Percentiles rank a stretch among this genome's conserved stretches.
Conservation (phyloP, 2,113 vertebrate species). For the Cyphomyrus discorhynchus region DNA sequence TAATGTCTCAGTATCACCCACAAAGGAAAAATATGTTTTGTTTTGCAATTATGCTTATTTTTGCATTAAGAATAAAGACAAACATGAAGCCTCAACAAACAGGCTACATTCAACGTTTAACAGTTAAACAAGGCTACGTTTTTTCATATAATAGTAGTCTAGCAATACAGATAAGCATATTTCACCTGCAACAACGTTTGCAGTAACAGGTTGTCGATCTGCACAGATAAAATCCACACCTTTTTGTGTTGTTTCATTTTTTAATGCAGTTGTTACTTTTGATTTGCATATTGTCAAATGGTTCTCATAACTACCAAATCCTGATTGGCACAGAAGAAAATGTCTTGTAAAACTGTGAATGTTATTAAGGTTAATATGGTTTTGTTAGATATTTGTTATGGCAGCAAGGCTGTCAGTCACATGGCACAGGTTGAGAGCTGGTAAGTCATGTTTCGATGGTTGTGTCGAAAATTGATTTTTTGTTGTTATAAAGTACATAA, state of each 20-base stretch:
- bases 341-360: neutral
- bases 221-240: neutral
- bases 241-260: neutral
- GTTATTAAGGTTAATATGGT: neutral
- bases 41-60: no score
- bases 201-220: neutral
- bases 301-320: neutral
- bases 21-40: no score
- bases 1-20: no score
- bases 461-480: neutral
- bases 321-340: neutral
- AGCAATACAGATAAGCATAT: neutral
- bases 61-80: neutral
- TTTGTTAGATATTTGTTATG: neutral
- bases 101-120: neutral
- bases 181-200: neutral
- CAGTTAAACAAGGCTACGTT: neutral
- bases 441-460: neutral
- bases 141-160: neutral
- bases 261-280: neutral
- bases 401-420: neutral
- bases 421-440: neutral
- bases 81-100: neutral
- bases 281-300: neutral
- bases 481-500: neutral